A percentile compares a stretch with the other conserved stretches of the same genome.
These are phyloP conservation scores for Aphelocoma coerulescens DNA, from an alignment of 2,113 vertebrate genomes.

Conservation along the genomic window DNA sequence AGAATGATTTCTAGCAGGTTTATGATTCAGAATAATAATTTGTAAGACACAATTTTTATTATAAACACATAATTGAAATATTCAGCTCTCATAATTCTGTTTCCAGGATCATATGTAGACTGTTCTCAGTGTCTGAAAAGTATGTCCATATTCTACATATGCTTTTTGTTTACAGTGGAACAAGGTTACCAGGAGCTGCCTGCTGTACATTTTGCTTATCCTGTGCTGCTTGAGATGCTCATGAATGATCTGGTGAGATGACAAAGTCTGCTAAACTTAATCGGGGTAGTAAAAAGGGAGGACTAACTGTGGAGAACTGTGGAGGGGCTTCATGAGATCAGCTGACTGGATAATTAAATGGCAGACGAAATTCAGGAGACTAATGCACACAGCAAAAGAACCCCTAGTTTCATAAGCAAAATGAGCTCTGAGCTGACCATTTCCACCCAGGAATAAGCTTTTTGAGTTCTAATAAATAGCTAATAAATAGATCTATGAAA, in stretches of 20 bases:
- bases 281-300: background rate
- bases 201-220: background rate
- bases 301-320: background rate
- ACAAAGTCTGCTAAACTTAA: background rate
- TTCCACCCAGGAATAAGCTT: background rate
- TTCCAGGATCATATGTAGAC: background rate
- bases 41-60: background rate
- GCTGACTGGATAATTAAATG: background rate
- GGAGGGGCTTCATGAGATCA: background rate
- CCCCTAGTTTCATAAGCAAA: background rate
- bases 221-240: background rate
- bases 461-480: background rate
- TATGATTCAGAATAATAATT: background rate
- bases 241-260: background rate
- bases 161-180: background rate
- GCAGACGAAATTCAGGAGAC: background rate
- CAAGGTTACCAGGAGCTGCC: background rate
- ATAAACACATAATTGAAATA: background rate
- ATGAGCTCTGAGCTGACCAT: background rate
- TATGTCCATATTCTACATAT: background rate
- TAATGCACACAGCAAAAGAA: background rate
- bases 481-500: background rate
- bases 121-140: background rate
- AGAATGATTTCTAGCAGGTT: background rate
- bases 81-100: background rate